phyloP scores from a whole-genome alignment of 2,888 invertebrate genomes.

The Drosophila mimica region DNA sequence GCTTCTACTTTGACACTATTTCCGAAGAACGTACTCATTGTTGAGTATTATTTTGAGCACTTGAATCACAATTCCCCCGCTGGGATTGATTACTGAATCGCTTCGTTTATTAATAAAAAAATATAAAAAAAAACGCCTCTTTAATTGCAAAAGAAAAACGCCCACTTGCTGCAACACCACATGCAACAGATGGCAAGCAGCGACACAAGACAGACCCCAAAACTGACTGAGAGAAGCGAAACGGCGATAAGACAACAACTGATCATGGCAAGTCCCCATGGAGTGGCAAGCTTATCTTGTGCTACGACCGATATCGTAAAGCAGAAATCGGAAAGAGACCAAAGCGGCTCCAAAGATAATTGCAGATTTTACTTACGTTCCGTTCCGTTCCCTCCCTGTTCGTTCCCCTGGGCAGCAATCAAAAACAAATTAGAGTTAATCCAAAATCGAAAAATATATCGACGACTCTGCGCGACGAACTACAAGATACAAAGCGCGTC shows the following conservation, averaged over 20 bases:
- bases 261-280: constrained; percentile 29
- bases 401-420: constrained; percentile 57
- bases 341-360: constrained; percentile 59
- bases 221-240: constrained; percentile 32
- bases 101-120: constrained; percentile 51
- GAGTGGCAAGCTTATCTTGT: constrained; percentile 37
- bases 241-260: constrained; percentile 27
- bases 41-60: constrained; percentile 12
- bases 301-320: constrained; percentile 21
- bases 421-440: constrained; percentile 77
- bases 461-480: constrained; percentile 57
- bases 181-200: constrained; percentile 39
- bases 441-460: constrained; percentile 42
- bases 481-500: constrained; percentile 70
- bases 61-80: constrained; percentile 42
- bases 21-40: constrained; percentile 30
- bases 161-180: constrained; percentile 50
- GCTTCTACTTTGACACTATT: constrained; percentile 60
- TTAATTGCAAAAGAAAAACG: constrained; percentile 63
- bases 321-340: constrained; percentile 44
- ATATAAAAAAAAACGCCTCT: constrained; percentile 47
- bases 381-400: constrained; percentile 8
- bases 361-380: constrained; percentile 69
- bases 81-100: constrained; percentile 23
- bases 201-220: constrained; percentile 20